These are phyloP conservation scores for Amphiprion percula DNA, from an alignment of 2,113 vertebrate genomes.

Conservation along the genomic window DNA sequence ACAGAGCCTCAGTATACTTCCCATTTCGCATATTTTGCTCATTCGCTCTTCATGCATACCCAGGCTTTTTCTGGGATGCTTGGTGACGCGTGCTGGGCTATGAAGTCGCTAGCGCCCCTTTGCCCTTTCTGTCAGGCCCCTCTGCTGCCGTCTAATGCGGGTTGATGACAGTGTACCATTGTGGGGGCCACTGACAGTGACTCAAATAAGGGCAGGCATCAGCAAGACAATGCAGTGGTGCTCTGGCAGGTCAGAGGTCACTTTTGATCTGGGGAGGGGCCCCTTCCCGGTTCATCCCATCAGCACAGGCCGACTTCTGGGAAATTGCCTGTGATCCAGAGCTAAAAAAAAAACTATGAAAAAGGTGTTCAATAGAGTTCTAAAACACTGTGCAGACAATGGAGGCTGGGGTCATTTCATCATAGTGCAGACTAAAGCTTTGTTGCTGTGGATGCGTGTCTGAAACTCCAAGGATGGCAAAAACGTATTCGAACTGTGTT, in stretches of 20 bases:
- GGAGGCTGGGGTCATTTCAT: slow-evolving; percentile 5
- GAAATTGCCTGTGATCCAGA: slow-evolving; percentile 69
- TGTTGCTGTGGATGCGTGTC: background rate
- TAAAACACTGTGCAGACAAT: slow-evolving; percentile 16
- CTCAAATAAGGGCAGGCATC: slow-evolving; percentile 56
- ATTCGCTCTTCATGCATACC: slow-evolving; percentile 64
- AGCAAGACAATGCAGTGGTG: slow-evolving; percentile 70
- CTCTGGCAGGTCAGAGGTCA: slow-evolving; percentile 71
- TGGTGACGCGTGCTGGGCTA: slow-evolving; percentile 33
- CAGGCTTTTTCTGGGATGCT: slow-evolving; percentile 46
- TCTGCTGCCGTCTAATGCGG: slow-evolving; percentile 52
- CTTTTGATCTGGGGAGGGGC: slow-evolving; percentile 76
- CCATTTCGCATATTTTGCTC: slow-evolving; percentile 58
- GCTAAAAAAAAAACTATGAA: slow-evolving; percentile 32
- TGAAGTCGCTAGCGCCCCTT: slow-evolving; percentile 51
- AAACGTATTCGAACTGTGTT: background rate
- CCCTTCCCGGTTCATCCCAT: slow-evolving; percentile 66
- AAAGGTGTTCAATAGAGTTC: slow-evolving; percentile 37
- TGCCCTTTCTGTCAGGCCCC: slow-evolving; percentile 38
- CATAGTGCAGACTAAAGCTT: slow-evolving; percentile 7
- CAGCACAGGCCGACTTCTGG: slow-evolving; percentile 69
- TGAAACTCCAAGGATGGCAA: background rate
- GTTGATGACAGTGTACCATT: slow-evolving; percentile 69
- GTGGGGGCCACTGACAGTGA: slow-evolving; percentile 68
- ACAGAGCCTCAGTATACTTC: slow-evolving; percentile 52